Evolutionary conservation across 2,888 invertebrate species (phyloP).

Genomic region (Eristalis arbustorum): DNA sequence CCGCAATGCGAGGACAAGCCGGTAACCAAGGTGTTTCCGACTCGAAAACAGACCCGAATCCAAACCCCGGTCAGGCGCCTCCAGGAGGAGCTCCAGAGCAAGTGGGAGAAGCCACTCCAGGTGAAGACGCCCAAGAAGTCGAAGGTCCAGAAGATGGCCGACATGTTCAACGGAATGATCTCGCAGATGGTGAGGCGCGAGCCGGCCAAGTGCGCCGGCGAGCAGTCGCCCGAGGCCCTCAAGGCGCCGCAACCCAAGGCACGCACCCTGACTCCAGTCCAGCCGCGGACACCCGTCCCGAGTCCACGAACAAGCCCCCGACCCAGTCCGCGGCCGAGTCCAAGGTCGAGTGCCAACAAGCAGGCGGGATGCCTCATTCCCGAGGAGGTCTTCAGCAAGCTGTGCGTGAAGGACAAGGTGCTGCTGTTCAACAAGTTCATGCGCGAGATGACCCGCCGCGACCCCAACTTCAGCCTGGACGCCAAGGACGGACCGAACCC

Average conservation of each 20-base stretch:
- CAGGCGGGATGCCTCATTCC: slow-evolving; percentile 74
- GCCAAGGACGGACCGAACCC: slow-evolving; percentile 40
- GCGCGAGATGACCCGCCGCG: slow-evolving; percentile 74
- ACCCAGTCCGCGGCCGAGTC: slow-evolving; percentile 12
- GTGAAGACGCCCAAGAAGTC: slow-evolving; percentile 46
- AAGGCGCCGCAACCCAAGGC: slow-evolving; percentile 20
- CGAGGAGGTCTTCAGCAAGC: slow-evolving; percentile 76
- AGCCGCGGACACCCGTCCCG: not conserved
- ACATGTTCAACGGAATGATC: slow-evolving; percentile 76
- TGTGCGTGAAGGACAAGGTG: slow-evolving; percentile 78
- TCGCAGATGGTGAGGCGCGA: slow-evolving; percentile 73
- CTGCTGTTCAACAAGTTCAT: slow-evolving; percentile 76
- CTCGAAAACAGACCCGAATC: not conserved
- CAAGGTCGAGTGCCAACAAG: not conserved
- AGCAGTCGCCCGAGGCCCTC: slow-evolving; percentile 24
- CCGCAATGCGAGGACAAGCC: too few species aligned
- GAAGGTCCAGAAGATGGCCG: slow-evolving; percentile 77
- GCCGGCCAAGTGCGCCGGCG: slow-evolving; percentile 70
- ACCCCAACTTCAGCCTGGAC: slow-evolving; percentile 75
- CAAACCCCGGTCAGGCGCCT: not conserved
- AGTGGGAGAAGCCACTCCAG: slow-evolving; percentile 18
- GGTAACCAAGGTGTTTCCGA: not conserved
- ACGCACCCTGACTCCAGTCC: not conserved
- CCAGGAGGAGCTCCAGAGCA: not conserved
- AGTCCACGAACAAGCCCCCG: slow-evolving; percentile 1